Evolutionary conservation across 1,140 invertebrate genomes (phyloP), one percentile per base, ranked within the genome.

Genomic region (Ooceraea biroi): DNA sequence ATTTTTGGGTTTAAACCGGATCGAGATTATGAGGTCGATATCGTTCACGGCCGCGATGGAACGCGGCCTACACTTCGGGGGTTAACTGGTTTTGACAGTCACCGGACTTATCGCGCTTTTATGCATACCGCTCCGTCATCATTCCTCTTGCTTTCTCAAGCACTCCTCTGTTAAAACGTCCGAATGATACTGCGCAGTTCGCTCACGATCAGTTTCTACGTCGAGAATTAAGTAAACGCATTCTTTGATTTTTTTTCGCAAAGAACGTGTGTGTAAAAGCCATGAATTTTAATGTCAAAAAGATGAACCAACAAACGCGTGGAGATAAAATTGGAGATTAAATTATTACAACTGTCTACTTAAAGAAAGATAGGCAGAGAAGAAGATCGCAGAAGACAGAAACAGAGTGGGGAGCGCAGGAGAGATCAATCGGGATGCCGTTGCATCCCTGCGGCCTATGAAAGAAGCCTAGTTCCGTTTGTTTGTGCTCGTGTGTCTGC

Each of bases 401-500:
- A 63, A 52, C 17, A n/a, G 19, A 57, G 14, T 0, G 22, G 22
- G 50, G 19, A 25, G 65, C 52, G 11, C 41, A 22, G 10, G 72
- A 52, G 61, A 88, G 85, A 86, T 90, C 83, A 85, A 85, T 89
- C 82, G 84, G n/a, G 65, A 86, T 77, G 82, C 86, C 78, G 85
- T 76, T 87, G 89, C 86, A 88, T 86, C 69, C 84, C 86, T 69
- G 48, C 58, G 73, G 52, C 65, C 66, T 36, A 74, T 84, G 77
- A 77, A 86, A 90, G 84, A 84, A 73, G 44, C 8, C 60, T 90
- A 86, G 89, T 89, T 88, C 78, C 87, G 89, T 93, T 92, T 92
- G 91, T 90, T 91, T 92, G 89, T 89, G 89, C 63, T 84, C 76
- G 88, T 90, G 88, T 92, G 90, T 91, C 91, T 66, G 90, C 91